Conservation (phyloP, 1,140 invertebrate species). For the Heliconius hermathena region DNA sequence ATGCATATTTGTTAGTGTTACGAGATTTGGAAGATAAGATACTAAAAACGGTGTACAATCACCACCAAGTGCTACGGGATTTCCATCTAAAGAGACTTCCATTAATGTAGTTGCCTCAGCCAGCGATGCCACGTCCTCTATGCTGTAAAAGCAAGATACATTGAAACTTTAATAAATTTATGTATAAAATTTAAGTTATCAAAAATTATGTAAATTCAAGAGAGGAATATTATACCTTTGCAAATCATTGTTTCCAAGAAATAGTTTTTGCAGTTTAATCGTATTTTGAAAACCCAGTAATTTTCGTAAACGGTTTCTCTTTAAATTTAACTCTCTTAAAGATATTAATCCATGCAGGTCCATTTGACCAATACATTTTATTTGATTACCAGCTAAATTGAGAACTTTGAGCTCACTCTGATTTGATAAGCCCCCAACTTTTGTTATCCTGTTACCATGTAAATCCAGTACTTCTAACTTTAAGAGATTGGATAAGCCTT, state of each 20-base stretch:
- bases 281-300: slow-evolving; percentile 91
- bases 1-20: slow-evolving; percentile 87
- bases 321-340: slow-evolving; percentile 92
- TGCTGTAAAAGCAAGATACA: slow-evolving; percentile 79
- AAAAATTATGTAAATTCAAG: neutral
- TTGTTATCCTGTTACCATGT: slow-evolving; percentile 93
- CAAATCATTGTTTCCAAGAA: slow-evolving; percentile 93
- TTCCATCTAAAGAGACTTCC: slow-evolving; percentile 93
- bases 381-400: slow-evolving; percentile 95
- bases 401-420: slow-evolving; percentile 91
- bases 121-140: slow-evolving; percentile 91
- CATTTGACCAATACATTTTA: slow-evolving; percentile 86
- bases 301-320: slow-evolving; percentile 91
- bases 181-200: too few species aligned
- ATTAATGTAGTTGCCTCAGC: slow-evolving; percentile 87
- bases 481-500: slow-evolving; percentile 87
- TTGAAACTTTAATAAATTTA: slow-evolving; percentile 17
- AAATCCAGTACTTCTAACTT: slow-evolving; percentile 95
- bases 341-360: slow-evolving; percentile 90
- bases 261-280: slow-evolving; percentile 90
- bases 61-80: slow-evolving; percentile 88
- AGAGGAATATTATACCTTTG: slow-evolving; percentile 80
- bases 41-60: slow-evolving; percentile 91
- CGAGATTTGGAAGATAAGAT: slow-evolving; percentile 88
- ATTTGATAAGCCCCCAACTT: slow-evolving; percentile 80